Evolutionary conservation across 2,888 invertebrate species (phyloP).

Genomic region (Operophtera brumata): DNA sequence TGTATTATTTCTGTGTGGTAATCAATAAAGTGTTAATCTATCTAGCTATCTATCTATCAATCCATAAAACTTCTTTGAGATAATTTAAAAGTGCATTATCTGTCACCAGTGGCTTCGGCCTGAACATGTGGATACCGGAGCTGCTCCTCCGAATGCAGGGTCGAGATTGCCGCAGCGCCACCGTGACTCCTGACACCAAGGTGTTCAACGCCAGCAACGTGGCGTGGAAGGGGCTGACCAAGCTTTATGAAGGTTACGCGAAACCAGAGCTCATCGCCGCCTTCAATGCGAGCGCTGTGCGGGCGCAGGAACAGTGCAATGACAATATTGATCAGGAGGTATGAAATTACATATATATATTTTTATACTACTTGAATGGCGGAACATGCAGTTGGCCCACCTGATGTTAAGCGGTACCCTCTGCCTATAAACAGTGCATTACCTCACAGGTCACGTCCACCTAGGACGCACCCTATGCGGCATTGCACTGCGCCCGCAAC

Average conservation of each 20-base stretch:
- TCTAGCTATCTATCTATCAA: background rate
- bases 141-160: slow-evolving; percentile 82
- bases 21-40: too few species aligned
- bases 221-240: slow-evolving; percentile 68
- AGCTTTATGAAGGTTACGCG: slow-evolving; percentile 65
- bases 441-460: too few species aligned
- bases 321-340: slow-evolving; percentile 63
- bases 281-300: slow-evolving; percentile 40
- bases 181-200: slow-evolving; percentile 51
- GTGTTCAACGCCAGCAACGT: slow-evolving; percentile 51
- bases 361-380: too few species aligned
- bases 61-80: too few species aligned
- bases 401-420: too few species aligned
- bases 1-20: too few species aligned
- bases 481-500: too few species aligned
- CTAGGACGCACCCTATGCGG: too few species aligned
- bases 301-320: slow-evolving; percentile 47
- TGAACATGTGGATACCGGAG: slow-evolving; percentile 89
- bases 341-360: too few species aligned
- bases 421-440: too few species aligned
- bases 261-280: slow-evolving; percentile 39
- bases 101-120: slow-evolving; percentile 82
- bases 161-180: slow-evolving; percentile 55
- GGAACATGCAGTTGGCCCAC: too few species aligned
- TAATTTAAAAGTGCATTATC: background rate